These are phyloP conservation scores for Agrochola litura DNA, from an alignment of 2,888 invertebrate genomes.

Conservation along the genomic window DNA sequence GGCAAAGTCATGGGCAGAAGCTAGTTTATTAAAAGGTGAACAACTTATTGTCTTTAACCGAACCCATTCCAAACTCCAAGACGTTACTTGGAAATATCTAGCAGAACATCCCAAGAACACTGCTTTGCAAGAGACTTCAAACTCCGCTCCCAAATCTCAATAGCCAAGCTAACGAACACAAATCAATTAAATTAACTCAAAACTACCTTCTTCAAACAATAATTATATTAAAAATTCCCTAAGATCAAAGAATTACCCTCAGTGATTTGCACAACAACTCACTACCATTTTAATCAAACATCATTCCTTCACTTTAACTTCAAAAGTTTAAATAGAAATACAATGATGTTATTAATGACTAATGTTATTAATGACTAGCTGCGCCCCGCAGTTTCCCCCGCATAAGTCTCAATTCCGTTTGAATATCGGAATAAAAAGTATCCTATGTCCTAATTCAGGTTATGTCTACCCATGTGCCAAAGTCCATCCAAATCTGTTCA, in stretches of 20 bases:
- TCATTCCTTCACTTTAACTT: slow-evolving; percentile 7
- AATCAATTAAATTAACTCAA: slow-evolving; percentile 12
- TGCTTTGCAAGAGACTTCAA: neutral
- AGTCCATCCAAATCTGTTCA: no score
- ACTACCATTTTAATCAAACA: slow-evolving; percentile 26
- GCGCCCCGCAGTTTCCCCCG: no score
- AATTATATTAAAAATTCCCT: neutral
- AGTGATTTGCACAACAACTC: neutral
- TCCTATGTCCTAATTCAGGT: no score
- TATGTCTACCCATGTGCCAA: no score
- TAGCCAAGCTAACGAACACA: neutral
- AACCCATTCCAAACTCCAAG: neutral
- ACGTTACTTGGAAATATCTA: neutral
- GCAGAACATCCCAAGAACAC: neutral
- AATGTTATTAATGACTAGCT: neutral
- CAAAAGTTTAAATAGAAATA: slow-evolving; percentile 12
- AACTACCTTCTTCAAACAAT: slow-evolving; percentile 22
- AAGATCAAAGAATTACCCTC: neutral
- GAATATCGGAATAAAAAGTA: no score
- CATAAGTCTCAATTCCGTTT: no score
- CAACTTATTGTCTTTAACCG: neutral
- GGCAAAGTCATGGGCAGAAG: neutral
- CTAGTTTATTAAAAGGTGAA: neutral
- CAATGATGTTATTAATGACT: neutral
- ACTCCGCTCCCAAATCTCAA: neutral